phyloP scores from a whole-genome alignment of 2,113 vertebrate species.

The Stegostoma tigrinum region DNA sequence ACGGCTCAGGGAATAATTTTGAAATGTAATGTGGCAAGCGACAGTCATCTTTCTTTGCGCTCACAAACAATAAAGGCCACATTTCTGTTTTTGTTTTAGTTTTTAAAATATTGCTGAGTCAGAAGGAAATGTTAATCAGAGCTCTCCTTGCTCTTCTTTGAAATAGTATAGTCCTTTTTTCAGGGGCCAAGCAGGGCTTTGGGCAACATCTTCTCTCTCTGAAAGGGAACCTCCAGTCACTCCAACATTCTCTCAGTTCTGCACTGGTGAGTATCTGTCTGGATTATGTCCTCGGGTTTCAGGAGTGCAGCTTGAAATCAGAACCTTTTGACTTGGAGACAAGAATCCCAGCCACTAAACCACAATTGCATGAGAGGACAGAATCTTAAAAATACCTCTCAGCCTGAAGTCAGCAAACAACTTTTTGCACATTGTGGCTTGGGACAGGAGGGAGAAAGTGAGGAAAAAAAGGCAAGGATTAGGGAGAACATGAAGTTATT shows the following conservation, averaged over 20 bases:
- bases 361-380: neutral
- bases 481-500: slow-evolving; percentile 15
- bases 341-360: no score
- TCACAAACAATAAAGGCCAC: neutral
- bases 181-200: neutral
- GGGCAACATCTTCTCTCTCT: neutral
- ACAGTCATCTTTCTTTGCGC: neutral
- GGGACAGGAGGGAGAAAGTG: neutral
- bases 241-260: neutral
- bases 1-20: neutral
- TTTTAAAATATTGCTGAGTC: neutral
- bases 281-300: neutral
- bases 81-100: no score
- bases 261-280: neutral
- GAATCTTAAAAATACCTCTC: neutral
- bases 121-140: neutral
- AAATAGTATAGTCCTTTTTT: neutral
- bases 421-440: neutral
- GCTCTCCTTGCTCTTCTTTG: neutral
- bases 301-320: neutral
- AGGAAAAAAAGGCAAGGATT: neutral
- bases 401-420: neutral
- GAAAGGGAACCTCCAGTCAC: neutral
- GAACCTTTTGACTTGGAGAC: neutral
- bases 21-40: neutral